Base-by-base conservation (phyloP, 1,140 invertebrate genomes). In the Hyles vespertilio region DNA sequence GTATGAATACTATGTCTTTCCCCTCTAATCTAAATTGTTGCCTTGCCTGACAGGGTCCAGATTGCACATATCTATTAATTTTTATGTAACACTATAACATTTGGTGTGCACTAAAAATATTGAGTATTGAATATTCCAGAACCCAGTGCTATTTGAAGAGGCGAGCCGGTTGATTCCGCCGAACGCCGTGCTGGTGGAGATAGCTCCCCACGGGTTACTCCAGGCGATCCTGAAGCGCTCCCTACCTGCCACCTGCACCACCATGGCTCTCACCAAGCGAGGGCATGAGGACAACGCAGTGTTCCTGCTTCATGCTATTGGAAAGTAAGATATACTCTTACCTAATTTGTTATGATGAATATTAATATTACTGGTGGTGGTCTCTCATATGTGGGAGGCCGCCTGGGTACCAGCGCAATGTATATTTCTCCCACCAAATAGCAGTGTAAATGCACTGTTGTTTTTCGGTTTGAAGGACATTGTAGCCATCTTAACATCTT, bases 211-310 rank as follows among this genome's bases (percentile, higher is more conserved):
- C 32, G 51, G 51, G 9, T n/a, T 53, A 8, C 36, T 53, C 3
- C 51, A 53, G n/a, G 33, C 51, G 6, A 53, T 53, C 7, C 51
- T 53, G 1, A 53, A 53, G n/a, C 33, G 51, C n/a, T 53, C 51
- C 7, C 32, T 53, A 11, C 8, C 8, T 55, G 10, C 52, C 7
- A 33, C 11, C 11, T 55, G 53, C 32, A 10, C n/a, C 3, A 12
- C 44, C 22, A 32, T 55, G 5, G 40, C 53, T 5, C 53, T 55
- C 22, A 55, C 53, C 22, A 44, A 33, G n/a, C 40, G 53, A 45
- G 10, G 22, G 5, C 53, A 55, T 9, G 6, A 34, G n/a, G 53
- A 55, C 7, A 44, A 44, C 43, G 53, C 8, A 8, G n/a, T 32
- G n/a, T 45, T 55, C 3, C 9, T 55, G 5, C 32, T 55, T 3